phyloP scores from a whole-genome alignment of 2,888 invertebrate genomes.

The Bhutanitis thaidina region DNA sequence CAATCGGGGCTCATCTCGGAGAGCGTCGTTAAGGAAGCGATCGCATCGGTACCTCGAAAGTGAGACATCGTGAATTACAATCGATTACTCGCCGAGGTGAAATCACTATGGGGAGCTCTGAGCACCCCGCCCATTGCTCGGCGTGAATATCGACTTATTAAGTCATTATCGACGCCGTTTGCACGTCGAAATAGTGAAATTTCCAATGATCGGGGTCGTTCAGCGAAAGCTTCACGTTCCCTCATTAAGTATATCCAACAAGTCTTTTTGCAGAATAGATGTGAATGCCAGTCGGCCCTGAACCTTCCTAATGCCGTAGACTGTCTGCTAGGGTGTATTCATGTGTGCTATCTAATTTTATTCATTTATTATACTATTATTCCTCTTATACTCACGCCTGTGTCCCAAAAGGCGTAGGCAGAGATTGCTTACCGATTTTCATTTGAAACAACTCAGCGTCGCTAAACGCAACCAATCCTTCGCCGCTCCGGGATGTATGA shows the following conservation, averaged over 20 bases:
- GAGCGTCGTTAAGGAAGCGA: constrained; percentile 16
- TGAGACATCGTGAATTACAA: constrained; percentile 46
- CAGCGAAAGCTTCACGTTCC: constrained; percentile 21
- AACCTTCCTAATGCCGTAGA: too few relatives aligned
- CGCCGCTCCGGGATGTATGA: too few relatives aligned
- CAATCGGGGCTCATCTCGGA: constrained; percentile 16
- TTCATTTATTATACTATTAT: too few relatives aligned
- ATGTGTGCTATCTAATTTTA: too few relatives aligned
- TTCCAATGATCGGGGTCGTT: constrained; percentile 23
- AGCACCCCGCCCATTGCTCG: constrained; percentile 39
- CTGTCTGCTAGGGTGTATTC: too few relatives aligned
- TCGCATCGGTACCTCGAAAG: constrained; percentile 40
- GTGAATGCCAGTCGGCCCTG: too few relatives aligned
- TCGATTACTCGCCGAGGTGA: constrained; percentile 44
- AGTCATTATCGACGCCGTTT: constrained; percentile 38
- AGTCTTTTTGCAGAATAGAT: neutral
- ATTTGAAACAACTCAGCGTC: too few relatives aligned
- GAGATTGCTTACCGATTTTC: too few relatives aligned
- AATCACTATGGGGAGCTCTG: constrained; percentile 39
- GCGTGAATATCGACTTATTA: constrained; percentile 47
- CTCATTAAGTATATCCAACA: neutral
- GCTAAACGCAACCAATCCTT: too few relatives aligned
- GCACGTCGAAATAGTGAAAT: constrained; percentile 31
- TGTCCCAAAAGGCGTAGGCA: too few relatives aligned
- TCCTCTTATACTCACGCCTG: too few relatives aligned